phyloP scores from a whole-genome alignment of 2,888 invertebrate genomes.

The Melanargia galathea region DNA sequence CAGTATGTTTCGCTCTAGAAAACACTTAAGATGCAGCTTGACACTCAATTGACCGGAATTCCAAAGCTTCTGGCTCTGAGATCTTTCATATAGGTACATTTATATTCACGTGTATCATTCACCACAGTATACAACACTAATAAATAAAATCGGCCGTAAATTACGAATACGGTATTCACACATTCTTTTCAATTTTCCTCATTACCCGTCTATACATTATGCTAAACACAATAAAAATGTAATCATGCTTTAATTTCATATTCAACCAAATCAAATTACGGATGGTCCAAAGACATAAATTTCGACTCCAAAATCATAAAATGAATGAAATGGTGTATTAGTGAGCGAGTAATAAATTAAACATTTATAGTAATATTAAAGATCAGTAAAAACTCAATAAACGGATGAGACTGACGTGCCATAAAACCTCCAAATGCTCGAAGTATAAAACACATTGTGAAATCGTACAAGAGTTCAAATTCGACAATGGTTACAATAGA shows the following conservation, averaged over 20 bases:
- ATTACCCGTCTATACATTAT: constrained; percentile 46
- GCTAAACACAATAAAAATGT: constrained; percentile 63
- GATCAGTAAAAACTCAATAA: constrained; percentile 73
- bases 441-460: constrained; percentile 51
- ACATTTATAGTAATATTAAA: constrained; percentile 76
- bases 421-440: constrained; percentile 43
- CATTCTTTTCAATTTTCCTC: constrained; percentile 40
- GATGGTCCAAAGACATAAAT: constrained; percentile 67
- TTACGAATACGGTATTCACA: constrained; percentile 36
- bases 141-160: constrained; percentile 40
- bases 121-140: constrained; percentile 31
- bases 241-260: constrained; percentile 67
- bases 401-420: constrained; percentile 54
- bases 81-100: too few relatives aligned
- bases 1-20: constrained; percentile 30
- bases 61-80: constrained; percentile 32
- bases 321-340: constrained; percentile 73
- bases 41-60: constrained; percentile 39
- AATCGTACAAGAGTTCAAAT: constrained; percentile 46
- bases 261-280: constrained; percentile 70
- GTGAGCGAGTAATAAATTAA: constrained; percentile 69
- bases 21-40: constrained; percentile 35
- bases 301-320: constrained; percentile 66
- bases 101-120: constrained; percentile 23
- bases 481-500: constrained; percentile 31